Evolutionary conservation across 2,888 invertebrate genomes (phyloP).

Genomic region (Mythimna albipuncta): DNA sequence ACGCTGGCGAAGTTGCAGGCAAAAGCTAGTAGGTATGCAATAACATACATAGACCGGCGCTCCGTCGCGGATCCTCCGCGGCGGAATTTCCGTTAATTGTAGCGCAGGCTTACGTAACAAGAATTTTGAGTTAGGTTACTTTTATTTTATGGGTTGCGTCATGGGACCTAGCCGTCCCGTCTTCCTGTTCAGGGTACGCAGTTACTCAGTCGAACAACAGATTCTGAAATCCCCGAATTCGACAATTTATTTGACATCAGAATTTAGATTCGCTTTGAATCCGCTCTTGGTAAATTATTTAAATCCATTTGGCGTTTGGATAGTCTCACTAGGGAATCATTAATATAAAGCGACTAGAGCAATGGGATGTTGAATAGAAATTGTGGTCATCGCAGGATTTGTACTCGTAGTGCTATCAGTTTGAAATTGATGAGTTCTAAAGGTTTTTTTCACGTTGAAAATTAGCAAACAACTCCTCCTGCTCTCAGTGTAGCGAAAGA

Average conservation of each 20-base stretch:
- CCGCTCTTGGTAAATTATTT: constrained; percentile 20
- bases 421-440: neutral
- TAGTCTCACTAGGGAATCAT: constrained; percentile 11
- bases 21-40: too few relatives aligned
- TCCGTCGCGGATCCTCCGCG: too few relatives aligned
- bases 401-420: neutral
- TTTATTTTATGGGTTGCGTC: too few relatives aligned
- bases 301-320: constrained; percentile 14
- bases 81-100: too few relatives aligned
- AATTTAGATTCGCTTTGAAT: constrained; percentile 10
- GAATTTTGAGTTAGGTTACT: too few relatives aligned
- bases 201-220: neutral
- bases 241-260: constrained; percentile 15
- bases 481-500: too few relatives aligned
- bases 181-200: neutral
- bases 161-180: neutral
- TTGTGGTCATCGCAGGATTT: neutral
- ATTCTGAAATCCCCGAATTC: neutral
- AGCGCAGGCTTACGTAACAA: too few relatives aligned
- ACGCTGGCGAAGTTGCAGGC: too few relatives aligned
- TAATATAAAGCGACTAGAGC: neutral
- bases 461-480: too few relatives aligned
- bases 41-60: too few relatives aligned
- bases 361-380: constrained; percentile 10
- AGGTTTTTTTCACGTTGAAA: too few relatives aligned